These are phyloP conservation scores for Condylostylus longicornis DNA, from an alignment of 1,140 invertebrate species.

Conservation along the genomic window DNA sequence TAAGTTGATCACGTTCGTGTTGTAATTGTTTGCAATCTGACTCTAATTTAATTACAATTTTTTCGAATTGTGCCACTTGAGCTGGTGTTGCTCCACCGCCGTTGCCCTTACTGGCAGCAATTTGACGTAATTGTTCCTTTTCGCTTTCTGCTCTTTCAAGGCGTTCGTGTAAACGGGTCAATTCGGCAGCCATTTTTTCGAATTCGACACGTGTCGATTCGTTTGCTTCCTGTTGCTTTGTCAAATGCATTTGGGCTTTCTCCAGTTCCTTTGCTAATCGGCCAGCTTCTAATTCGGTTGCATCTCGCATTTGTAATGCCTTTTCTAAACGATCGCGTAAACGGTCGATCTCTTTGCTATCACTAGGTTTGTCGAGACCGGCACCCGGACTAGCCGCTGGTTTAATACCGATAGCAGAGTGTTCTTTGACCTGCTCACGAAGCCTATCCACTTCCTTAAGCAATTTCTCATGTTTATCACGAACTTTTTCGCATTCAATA, in stretches of 20 bases:
- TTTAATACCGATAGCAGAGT: constrained; percentile 27
- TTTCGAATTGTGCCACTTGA: constrained; percentile 59
- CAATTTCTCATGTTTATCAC: constrained; percentile 69
- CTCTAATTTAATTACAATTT: constrained; percentile 67
- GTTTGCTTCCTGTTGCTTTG: constrained; percentile 64
- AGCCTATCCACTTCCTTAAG: constrained; percentile 35
- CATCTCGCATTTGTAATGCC: constrained; percentile 52
- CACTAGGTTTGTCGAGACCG: constrained; percentile 31
- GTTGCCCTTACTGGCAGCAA: constrained; percentile 53
- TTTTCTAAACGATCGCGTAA: constrained; percentile 75
- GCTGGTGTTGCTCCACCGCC: constrained; percentile 63
- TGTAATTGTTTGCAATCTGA: constrained; percentile 69
- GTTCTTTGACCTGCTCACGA: constrained; percentile 25
- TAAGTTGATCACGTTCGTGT: constrained; percentile 70
- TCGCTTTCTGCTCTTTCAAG: constrained; percentile 57
- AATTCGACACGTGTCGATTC: constrained; percentile 67
- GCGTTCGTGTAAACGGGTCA: constrained; percentile 60
- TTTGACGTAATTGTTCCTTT: constrained; percentile 49
- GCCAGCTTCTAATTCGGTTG: constrained; percentile 69
- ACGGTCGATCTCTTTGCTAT: constrained; percentile 57
- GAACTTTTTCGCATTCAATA: constrained; percentile 72
- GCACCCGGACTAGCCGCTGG: constrained; percentile 23
- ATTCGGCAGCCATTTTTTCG: constrained; percentile 63
- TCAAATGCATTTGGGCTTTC: constrained; percentile 63
- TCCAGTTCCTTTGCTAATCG: constrained; percentile 73